Percentiles rank a stretch among this genome's conserved stretches.
Evolutionary conservation across 2,888 invertebrate species (phyloP).

Genomic region (Camponotus fellah): DNA sequence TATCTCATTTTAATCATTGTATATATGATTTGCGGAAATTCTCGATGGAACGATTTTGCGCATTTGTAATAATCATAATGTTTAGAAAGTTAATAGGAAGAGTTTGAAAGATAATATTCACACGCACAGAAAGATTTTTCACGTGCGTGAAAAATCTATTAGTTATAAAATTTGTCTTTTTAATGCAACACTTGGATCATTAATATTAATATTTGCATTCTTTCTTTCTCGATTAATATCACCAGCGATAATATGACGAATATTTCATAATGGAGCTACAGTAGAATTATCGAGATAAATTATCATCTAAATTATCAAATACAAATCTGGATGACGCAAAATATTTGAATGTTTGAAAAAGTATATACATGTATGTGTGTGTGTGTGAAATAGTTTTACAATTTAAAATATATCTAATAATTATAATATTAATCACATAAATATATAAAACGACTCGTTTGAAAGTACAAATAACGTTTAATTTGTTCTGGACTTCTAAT

Average conservation of each 20-base stretch:
- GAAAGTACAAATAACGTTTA: constrained; percentile 25
- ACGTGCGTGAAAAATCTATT: no score
- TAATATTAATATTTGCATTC: constrained; percentile 48
- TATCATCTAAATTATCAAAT: neutral
- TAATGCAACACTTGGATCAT: constrained; percentile 26
- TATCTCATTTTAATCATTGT: no score
- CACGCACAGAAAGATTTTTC: no score
- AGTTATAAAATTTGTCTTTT: constrained; percentile 29
- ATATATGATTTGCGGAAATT: no score
- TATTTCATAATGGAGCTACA: neutral
- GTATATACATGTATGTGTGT: no score
- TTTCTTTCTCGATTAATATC: constrained; percentile 45
- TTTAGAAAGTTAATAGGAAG: no score
- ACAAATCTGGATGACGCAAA: neutral
- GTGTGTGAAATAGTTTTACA: neutral
- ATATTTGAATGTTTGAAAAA: no score
- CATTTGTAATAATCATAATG: no score
- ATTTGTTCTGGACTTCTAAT: constrained; percentile 30
- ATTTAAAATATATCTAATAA: neutral
- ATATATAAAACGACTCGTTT: constrained; percentile 12
- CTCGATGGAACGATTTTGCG: no score
- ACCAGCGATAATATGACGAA: neutral
- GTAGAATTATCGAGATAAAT: neutral
- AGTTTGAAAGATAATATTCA: no score
- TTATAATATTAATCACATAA: neutral